Evolutionary conservation across 2,888 invertebrate genomes (phyloP), one percentile per base, ranked within the genome.

Genomic region (Oscheius sp.): DNA sequence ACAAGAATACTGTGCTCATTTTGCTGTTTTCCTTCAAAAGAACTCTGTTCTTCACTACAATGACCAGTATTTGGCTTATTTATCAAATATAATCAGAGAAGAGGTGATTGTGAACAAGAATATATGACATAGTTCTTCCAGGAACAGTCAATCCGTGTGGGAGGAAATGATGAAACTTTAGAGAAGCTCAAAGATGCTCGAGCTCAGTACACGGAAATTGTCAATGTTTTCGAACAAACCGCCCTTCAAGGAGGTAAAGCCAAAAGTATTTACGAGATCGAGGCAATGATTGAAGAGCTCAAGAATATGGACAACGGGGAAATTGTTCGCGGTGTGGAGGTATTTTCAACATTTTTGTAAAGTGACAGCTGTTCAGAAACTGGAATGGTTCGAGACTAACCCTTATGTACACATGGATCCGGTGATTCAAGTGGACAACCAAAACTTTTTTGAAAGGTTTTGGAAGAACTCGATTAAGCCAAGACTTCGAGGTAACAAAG

Each of bases 1-100:
- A n/a, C n/a, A 29, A 29, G 2, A 47, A 4, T 63, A 63, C 48
- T 70, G 70, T 37, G 70, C 58, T 11, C 53, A 70, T 11, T 70
- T 70, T 58, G 70, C 70, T 9, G 58, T 55, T 29, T 70, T 70
- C n/a, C 33, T 70, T 9, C 35, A 50, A 42, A 50, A 70, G 32
- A 37, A 70, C 33, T 70, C 70, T 4, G 55, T 70, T 10, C 37
- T 70, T 10, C 58, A 55, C 29, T 57, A 58, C 59, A 70, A 70
- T 37, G 70, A 70, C 50, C 48, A 47, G 7, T 63, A 63, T 48
- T 47, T 63, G 47, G 63, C 42, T 29, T 63, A 63, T 50, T 33
- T 63, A 4, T 2, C 42, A 21, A 47, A 63, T n/a, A n/a, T 63
- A 29, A 63, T 63, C 63, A 63, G 48, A 29, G 63, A 63, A 47